phyloP scores from a whole-genome alignment of 2,797 vertebrate species.

The Enteromius thamalakanensis region DNA sequence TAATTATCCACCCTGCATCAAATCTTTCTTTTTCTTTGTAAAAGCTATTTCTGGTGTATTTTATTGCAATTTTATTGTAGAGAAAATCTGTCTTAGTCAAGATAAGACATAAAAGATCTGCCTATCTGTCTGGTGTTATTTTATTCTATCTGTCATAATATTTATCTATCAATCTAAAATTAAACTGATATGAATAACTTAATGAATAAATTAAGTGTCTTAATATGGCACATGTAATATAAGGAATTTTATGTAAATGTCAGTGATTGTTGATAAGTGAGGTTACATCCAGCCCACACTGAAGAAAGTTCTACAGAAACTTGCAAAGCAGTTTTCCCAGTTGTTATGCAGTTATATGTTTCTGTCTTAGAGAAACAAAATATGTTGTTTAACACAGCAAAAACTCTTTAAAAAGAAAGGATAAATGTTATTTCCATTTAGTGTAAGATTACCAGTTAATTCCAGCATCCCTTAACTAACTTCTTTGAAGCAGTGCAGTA shows the following conservation, averaged over 20 bases:
- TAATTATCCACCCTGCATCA: background rate
- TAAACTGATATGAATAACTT: background rate
- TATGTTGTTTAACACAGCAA: background rate
- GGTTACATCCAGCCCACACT: background rate
- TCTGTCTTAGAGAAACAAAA: background rate
- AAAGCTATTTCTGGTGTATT: background rate
- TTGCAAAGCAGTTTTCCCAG: background rate
- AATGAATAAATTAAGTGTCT: background rate
- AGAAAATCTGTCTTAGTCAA: background rate
- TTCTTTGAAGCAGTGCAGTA: background rate
- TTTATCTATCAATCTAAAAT: background rate
- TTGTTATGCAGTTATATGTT: background rate
- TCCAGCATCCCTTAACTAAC: background rate
- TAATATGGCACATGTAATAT: too few relatives aligned
- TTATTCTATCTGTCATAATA: background rate
- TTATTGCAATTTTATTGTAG: background rate
- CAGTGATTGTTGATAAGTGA: background rate
- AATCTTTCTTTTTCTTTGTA: background rate
- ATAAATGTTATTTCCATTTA: background rate
- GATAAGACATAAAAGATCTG: background rate
- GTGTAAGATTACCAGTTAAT: background rate
- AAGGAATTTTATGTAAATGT: background rate
- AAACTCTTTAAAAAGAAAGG: background rate
- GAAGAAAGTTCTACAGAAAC: background rate
- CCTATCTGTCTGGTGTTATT: background rate